Percentiles rank a stretch among this genome's conserved stretches.
These are phyloP conservation scores for Tenualosa ilisha DNA, from an alignment of 2,797 vertebrate genomes.

Conservation along the genomic window DNA sequence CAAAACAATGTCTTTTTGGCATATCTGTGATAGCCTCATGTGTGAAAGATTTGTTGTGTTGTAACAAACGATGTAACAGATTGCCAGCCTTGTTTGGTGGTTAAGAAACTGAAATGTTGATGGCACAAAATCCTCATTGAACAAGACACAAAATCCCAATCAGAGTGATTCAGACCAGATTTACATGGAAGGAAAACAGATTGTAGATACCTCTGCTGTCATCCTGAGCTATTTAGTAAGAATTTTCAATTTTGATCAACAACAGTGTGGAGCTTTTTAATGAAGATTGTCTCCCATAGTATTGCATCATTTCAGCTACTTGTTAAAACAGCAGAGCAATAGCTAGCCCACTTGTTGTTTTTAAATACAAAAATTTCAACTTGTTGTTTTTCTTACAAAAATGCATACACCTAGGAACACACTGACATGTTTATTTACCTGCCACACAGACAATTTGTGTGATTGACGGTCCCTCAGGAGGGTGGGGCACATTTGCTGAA, in stretches of 20 bases:
- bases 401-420: no score
- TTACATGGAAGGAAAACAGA: neutral
- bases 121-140: neutral
- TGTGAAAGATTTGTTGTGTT: neutral
- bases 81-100: neutral
- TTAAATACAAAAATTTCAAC: neutral
- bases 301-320: neutral
- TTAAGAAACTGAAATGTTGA: neutral
- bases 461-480: no score
- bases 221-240: neutral
- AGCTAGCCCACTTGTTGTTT: neutral
- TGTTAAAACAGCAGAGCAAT: neutral
- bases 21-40: neutral
- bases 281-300: neutral
- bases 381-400: no score
- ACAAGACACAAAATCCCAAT: neutral
- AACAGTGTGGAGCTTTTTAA: neutral
- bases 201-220: neutral
- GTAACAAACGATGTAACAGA: neutral
- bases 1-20: neutral
- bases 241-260: neutral
- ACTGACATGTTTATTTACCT: no score
- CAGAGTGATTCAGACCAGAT: neutral
- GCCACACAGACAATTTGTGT: no score
- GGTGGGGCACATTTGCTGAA: no score